Percentiles rank a stretch among this genome's conserved stretches.
phyloP scores from a whole-genome alignment of 2,113 vertebrate species.

The Odocoileus virginianus region DNA sequence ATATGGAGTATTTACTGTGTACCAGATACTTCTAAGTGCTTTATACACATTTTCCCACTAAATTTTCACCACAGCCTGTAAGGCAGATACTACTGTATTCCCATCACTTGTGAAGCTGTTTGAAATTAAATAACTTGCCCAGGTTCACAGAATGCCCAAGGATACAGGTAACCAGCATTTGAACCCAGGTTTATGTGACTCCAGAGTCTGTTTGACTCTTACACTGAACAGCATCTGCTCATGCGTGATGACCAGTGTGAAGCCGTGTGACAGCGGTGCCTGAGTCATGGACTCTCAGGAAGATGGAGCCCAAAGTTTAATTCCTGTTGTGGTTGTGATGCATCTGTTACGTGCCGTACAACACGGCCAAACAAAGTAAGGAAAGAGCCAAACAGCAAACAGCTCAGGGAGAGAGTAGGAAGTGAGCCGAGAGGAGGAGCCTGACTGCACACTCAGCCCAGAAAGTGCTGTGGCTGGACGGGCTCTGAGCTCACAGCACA shows the following conservation, averaged over 20 bases:
- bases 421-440: background rate
- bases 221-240: background rate
- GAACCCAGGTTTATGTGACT: background rate
- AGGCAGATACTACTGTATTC: background rate
- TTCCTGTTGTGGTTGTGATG: background rate
- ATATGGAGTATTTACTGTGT: background rate
- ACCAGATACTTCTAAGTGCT: background rate
- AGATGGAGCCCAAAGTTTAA: background rate
- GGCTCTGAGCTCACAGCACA: background rate
- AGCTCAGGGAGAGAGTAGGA: background rate
- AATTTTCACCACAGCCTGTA: background rate
- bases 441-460: accelerated
- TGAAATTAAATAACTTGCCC: background rate
- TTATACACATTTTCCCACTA: background rate
- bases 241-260: background rate
- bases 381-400: background rate
- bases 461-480: too few species aligned
- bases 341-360: background rate
- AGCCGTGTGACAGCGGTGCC: background rate
- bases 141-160: background rate
- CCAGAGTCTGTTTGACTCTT: background rate
- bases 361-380: background rate
- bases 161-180: background rate
- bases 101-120: background rate
- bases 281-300: background rate